phyloP scores from a whole-genome alignment of 1,140 invertebrate genomes.

The Zophobas morio region DNA sequence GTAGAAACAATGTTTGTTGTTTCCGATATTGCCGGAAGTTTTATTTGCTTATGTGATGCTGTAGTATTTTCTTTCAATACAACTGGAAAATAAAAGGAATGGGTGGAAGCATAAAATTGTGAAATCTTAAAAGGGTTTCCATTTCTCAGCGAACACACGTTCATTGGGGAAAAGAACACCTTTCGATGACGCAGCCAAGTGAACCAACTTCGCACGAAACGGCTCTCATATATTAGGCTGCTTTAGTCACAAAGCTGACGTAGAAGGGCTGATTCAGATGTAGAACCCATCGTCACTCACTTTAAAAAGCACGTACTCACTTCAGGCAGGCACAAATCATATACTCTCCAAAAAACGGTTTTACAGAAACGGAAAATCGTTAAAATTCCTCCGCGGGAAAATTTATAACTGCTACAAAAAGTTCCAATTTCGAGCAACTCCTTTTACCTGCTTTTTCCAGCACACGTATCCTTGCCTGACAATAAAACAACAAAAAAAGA shows the following conservation, averaged over 20 bases:
- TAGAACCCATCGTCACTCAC: neutral
- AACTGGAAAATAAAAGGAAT: constrained; percentile 1
- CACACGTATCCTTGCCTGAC: too few species aligned
- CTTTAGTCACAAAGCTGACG: constrained; percentile 20
- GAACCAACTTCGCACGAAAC: constrained; percentile 10
- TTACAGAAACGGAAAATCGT: too few species aligned
- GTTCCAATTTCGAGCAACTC: too few species aligned
- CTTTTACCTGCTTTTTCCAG: too few species aligned
- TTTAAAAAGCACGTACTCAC: neutral
- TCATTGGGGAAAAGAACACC: constrained; percentile 1
- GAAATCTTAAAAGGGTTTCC: constrained; percentile 17
- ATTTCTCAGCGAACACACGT: constrained; percentile 4
- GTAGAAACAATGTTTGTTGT: constrained; percentile 23
- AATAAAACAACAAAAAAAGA: too few species aligned
- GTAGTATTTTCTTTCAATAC: constrained; percentile 28
- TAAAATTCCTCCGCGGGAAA: too few species aligned
- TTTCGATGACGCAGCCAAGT: constrained; percentile 25
- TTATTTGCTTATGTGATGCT: constrained; percentile 23
- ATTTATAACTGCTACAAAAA: too few species aligned
- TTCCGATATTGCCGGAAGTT: constrained; percentile 20
- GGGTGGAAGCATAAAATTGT: constrained; percentile 4
- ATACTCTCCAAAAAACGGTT: too few species aligned
- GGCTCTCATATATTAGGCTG: constrained; percentile 6
- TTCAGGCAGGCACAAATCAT: too few species aligned
- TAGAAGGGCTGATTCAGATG: neutral